A percentile compares a stretch with the other conserved stretches of the same genome.
These are phyloP conservation scores for Lepeophtheirus nordmannii DNA, from an alignment of 2,888 invertebrate species.

Conservation along the genomic window DNA sequence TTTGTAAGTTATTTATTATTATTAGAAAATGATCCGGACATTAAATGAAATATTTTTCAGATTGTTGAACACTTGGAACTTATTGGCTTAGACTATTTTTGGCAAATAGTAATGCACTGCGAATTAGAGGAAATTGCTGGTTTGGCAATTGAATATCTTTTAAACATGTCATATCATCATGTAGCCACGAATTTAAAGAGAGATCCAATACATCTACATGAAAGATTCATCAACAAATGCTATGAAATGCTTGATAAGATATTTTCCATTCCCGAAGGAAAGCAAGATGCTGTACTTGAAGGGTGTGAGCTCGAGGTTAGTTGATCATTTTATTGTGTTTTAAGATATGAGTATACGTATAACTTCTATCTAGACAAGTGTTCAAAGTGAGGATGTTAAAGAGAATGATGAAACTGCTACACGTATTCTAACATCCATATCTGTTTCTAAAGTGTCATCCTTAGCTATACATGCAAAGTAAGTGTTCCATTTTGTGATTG, in stretches of 20 bases:
- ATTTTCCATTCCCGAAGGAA: slow-evolving; percentile 6
- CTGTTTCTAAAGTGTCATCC: slow-evolving; percentile 34
- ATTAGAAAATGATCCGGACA: too few species aligned
- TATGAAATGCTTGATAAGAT: slow-evolving; percentile 34
- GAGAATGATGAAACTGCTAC: slow-evolving; percentile 31
- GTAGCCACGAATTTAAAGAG: slow-evolving; percentile 35
- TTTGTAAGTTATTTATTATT: slow-evolving; percentile 10
- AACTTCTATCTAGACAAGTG: not conserved
- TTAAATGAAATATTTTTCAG: slow-evolving; percentile 1
- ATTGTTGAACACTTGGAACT: slow-evolving; percentile 12
- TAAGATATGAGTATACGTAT: not conserved
- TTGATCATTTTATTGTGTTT: not conserved
- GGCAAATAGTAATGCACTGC: slow-evolving; percentile 37
- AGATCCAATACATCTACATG: slow-evolving; percentile 36
- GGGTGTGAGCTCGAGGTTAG: slow-evolving; percentile 4
- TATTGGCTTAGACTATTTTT: slow-evolving; percentile 36
- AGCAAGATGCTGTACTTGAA: slow-evolving; percentile 7
- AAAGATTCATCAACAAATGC: slow-evolving; percentile 38
- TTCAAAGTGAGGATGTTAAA: not conserved
- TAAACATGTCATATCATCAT: slow-evolving; percentile 35
- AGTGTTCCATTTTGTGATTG: not conserved
- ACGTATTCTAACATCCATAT: slow-evolving; percentile 34
- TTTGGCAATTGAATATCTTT: slow-evolving; percentile 35
- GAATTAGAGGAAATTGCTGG: slow-evolving; percentile 35
- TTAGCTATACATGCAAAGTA: slow-evolving; percentile 34